Percentiles rank a stretch among this genome's conserved stretches.
Conservation (phyloP, 1,140 invertebrate species). For the Sarcophaga bullata region DNA sequence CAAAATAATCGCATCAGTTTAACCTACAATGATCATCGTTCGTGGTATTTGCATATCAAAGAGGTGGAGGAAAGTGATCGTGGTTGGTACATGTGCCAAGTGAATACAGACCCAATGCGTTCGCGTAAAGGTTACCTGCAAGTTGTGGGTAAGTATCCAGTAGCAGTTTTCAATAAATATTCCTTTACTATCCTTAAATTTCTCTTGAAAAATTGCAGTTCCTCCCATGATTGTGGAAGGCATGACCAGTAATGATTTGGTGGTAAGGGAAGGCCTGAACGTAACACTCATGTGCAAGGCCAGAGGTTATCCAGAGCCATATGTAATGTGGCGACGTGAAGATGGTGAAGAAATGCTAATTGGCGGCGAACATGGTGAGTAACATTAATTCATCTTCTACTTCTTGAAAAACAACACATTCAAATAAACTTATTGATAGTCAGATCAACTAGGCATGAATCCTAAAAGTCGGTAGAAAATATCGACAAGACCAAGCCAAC, state of each 20-base stretch:
- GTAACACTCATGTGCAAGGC: slow-evolving; percentile 88
- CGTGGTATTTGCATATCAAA: slow-evolving; percentile 88
- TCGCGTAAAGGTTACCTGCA: slow-evolving; percentile 85
- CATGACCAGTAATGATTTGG: slow-evolving; percentile 88
- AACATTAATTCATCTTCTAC: background rate
- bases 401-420: too few relatives aligned
- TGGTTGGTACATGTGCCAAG: slow-evolving; percentile 73
- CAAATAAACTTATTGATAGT: too few relatives aligned
- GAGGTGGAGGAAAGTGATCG: slow-evolving; percentile 83
- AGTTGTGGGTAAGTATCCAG: slow-evolving; percentile 79
- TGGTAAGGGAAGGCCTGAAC: slow-evolving; percentile 88
- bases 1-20: slow-evolving; percentile 87
- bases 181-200: background rate
- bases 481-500: too few relatives aligned
- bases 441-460: too few relatives aligned
- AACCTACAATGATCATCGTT: slow-evolving; percentile 87
- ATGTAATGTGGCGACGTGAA: slow-evolving; percentile 90
- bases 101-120: slow-evolving; percentile 81
- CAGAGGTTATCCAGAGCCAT: slow-evolving; percentile 88
- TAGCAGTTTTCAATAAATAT: background rate
- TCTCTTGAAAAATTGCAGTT: slow-evolving; percentile 68
- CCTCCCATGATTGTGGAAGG: slow-evolving; percentile 86
- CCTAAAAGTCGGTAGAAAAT: too few relatives aligned
- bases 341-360: slow-evolving; percentile 88
- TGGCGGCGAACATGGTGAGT: slow-evolving; percentile 81